Percentiles rank a stretch among this genome's conserved stretches.
These are phyloP conservation scores for Conomelus anceps DNA, from an alignment of 2,888 invertebrate species.

Conservation along the genomic window DNA sequence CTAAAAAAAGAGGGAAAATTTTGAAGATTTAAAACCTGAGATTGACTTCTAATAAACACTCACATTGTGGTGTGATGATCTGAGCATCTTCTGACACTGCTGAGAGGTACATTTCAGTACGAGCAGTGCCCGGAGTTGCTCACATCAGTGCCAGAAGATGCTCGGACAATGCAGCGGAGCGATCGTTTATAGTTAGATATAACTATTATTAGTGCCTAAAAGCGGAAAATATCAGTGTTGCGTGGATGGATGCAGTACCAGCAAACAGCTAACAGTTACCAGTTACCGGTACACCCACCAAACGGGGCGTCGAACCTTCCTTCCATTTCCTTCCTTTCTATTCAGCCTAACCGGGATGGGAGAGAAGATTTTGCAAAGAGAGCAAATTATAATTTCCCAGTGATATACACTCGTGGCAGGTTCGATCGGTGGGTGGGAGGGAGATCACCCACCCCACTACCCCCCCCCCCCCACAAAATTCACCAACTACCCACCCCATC, in stretches of 20 bases:
- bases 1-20: too few species aligned
- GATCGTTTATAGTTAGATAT: too few species aligned
- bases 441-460: background rate
- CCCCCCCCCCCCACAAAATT: background rate
- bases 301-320: background rate
- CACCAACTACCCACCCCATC: background rate
- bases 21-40: too few species aligned
- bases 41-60: too few species aligned
- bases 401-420: conserved; percentile 19
- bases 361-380: conserved; percentile 16
- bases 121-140: too few species aligned
- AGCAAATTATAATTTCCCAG: conserved; percentile 22
- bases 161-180: too few species aligned
- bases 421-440: conserved; percentile 2
- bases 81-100: too few species aligned
- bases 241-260: background rate
- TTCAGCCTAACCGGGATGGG: background rate
- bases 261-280: background rate
- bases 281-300: background rate
- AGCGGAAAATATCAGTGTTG: too few species aligned
- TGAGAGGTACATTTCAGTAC: too few species aligned
- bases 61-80: too few species aligned
- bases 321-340: background rate
- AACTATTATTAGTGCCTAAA: too few species aligned
- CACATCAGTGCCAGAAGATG: too few species aligned